Evolutionary conservation across 2,797 vertebrate species (phyloP), one percentile per base, ranked within the genome.

Genomic region (Poecilia velifera): DNA sequence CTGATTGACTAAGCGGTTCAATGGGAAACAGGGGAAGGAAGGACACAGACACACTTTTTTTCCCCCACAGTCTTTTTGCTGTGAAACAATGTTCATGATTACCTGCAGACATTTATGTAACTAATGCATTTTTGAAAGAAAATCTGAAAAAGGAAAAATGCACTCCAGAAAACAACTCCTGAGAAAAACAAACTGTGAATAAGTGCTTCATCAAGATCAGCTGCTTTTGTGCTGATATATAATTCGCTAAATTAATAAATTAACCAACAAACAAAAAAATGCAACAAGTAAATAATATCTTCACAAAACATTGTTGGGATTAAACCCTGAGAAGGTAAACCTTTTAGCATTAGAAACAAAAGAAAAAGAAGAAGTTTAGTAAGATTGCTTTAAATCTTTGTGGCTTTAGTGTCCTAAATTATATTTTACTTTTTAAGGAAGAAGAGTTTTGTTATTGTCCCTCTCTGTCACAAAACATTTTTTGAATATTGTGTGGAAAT

Each of bases 71-170:
- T 13, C n/a, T 41, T 16, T 47, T 4, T 49, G 76, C 47, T 57
- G 51, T 36, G 41, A 9, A 78, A 73, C 53, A 78, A 47, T 62
- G 31, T 59, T 62, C 20, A 62, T 62, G 31, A 72, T 73, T 72
- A 47, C 70, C 41, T 78, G 66, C 14, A 22, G 39, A 55, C 9
- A 31, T 72, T 70, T 70, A 31, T 31, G 31, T 31, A 36, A 28
- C 43, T 47, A 5, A 36, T 64, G 12, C 59, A 7, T 55, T 57
- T 18, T 25, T 76, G 12, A 70, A 10, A 28, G 45, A 59, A 25
- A 25, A 41, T 39, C 7, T 66, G 34, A 59, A 72, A 20, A 51
- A 20, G 49, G 6, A 34, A 45, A 72, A 59, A 4, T 41, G n/a
- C 28, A 46, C 53, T 55, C 49, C 22, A 41, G 25, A 55, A 57